Base-by-base conservation (phyloP, 2,113 vertebrate genomes). In the Morone chrysops region DNA sequence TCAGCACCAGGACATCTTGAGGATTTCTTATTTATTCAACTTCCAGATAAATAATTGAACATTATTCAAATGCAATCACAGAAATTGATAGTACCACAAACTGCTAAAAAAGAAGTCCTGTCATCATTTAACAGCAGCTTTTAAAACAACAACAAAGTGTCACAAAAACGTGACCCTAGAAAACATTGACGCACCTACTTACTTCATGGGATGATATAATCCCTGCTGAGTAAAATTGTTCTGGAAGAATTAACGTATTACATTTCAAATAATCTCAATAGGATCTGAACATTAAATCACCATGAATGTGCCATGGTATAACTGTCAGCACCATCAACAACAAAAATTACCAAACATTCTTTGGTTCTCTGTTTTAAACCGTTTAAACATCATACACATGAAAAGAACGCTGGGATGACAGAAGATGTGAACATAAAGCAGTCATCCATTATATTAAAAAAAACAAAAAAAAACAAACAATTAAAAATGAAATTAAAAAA, bases 361-460 rank as follows among this genome's bases (percentile, higher is more conserved):
- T 78, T 84, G 75, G 50, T 47, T 74, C 43, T 59, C 75, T 43
- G 60, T 71, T 36, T 51, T 53, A 69, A 77, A 60, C 50, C 6
- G 4, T 51, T 43, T 4, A 77, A 68, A 60, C 31, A 25, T 47
- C 4, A 25, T 3, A n/a, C 40, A 67, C 12, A 5, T 54, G 14
- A 65, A 67, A 72, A 48, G 1, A 68, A 31, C 10, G 7, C 18
- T 50, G 5, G 14, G 22, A 25, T 47, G 38, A n/a, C 11, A 43
- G 3, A n/a, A 60, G 25, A 60, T 60, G 57, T 16, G 56, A 20
- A 59, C 45, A 61, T 20, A 47, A 40, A 73, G 5, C 4, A 0
- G 1, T 48, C 25, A 62, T 48, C 22, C 43, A 60, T 14, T 25
- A 10, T 22, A 56, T 25, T 9, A 62, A 40, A 31, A 57, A 57